Evolutionary conservation across 2,888 invertebrate genomes (phyloP).

Genomic region (Rhamphomyia laevipes): DNA sequence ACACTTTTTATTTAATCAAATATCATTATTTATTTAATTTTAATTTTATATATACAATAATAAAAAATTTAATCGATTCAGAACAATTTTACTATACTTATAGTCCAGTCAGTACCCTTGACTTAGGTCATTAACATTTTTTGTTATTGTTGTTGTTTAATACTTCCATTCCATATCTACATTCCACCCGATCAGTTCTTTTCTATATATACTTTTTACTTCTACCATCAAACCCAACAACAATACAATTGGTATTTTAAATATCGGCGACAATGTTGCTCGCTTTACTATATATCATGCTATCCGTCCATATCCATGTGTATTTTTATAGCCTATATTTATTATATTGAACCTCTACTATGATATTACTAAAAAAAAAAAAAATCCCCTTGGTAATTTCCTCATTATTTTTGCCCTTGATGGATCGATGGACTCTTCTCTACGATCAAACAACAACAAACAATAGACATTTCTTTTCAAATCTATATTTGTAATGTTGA

Average conservation of each 20-base stretch:
- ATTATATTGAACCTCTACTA: constrained; percentile 14
- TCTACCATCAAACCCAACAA: background rate
- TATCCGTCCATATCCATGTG: background rate
- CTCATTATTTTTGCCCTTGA: constrained; percentile 2
- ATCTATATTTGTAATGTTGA: no score
- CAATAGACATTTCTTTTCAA: no score
- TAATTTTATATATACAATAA: no score
- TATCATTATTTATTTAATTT: no score
- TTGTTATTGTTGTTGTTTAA: constrained; percentile 1
- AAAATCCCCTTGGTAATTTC: constrained; percentile 8
- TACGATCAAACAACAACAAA: no score
- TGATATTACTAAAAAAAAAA: constrained; percentile 11
- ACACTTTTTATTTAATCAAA: no score
- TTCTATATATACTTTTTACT: background rate
- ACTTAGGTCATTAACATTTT: constrained; percentile 33
- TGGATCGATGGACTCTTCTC: no score
- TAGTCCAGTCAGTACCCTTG: constrained; percentile 33
- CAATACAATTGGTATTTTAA: no score
- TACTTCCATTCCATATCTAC: background rate
- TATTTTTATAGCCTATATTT: constrained; percentile 12
- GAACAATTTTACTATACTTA: constrained; percentile 4
- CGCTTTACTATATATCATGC: no score
- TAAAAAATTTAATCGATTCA: no score
- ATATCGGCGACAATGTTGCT: no score
- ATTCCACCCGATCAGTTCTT: no score